Base-by-base conservation (phyloP, 2,888 invertebrate genomes). In the Pherbina coryleti region DNA sequence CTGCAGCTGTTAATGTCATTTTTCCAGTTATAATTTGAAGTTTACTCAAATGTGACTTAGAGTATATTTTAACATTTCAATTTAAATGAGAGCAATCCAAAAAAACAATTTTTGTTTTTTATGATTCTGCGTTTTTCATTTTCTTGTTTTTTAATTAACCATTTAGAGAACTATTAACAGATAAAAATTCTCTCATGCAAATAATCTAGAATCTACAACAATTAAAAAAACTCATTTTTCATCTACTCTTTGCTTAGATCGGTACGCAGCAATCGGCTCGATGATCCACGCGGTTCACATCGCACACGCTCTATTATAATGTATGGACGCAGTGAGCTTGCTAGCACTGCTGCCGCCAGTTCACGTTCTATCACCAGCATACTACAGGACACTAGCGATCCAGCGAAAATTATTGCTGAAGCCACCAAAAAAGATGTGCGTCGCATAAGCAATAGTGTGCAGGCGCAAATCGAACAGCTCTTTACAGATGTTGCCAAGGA, bases 381-480 rank as follows among this genome's bases (percentile, higher is more conserved):
- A 70, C 84, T 87, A 70, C 86, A 87, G 62, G 85, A 82, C 64
- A 83, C 77, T 72, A 77, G 79, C 4, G 85, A 85, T 51, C 81
- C 84, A 19, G 82, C 84, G 66, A 85, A 85, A 81, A 84, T 83
- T 75, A 79, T 85, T 34, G 83, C 86, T 75, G 84, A 85, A 78
- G 84, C 84, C 81, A 85, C 88, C 76, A 86, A 88, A 76, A 88
- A 87, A 78, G 87, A 89, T 82, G 88, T 87, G 19, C 85, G 87
- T 44, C 85, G 88, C 74, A 91, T 92, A 51, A 93, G 92, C 83
- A 95, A 95, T 84, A 93, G 93, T 75, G 95, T 96, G 2, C 96
- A 97, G 88, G 96, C 95, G 19, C 93, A 95, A 84, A 96, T 97
- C 89, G 96, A 96, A 87, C 93, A 94, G 84, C 95, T 96, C 93